Evolutionary conservation across 2,888 invertebrate genomes (phyloP), one percentile per base, ranked within the genome.

Genomic region (Drosophila austrosaltans): DNA sequence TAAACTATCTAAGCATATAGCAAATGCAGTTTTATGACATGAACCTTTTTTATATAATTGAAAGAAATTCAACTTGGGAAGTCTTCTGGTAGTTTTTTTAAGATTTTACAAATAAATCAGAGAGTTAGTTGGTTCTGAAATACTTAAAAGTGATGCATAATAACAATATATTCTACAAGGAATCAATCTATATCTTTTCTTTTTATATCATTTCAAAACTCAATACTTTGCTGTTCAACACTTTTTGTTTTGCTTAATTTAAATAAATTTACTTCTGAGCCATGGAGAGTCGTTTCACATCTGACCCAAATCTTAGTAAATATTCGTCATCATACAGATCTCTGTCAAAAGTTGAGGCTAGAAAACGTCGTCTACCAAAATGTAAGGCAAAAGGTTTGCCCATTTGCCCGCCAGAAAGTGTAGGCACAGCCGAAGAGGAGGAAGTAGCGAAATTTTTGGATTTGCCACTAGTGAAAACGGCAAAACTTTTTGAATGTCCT

Each of bases 401-500:
- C 8, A 8, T 28, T 6, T 59, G 59, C 16, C 3, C 22, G 3
- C 16, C 28, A 42, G 59, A 8, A 28, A 25, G 6, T 10, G 40
- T 40, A 25, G 6, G 8, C 6, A 2, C 1, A 10, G 42, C 12
- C n/a, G 42, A 48, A 12, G 48, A 2, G 2, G 12, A 25, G 12
- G 12, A 1, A 2, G 3, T 7, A 48, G 1, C 22, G 0, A 48
- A 10, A 48, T 59, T 16, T 59, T 28, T 68, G 3, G 32, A 40
- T 6, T 42, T 10, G 0, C 66, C 70, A 0, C 2, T 28, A 0
- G 64, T 48, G 0, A 16, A 1, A 1, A 69, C 36, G 12, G 68
- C 25, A 0, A 0, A 80, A 20, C 8, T 53, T 1, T 77, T 65
- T 20, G 61, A 66, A 8, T 66, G 78, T 48, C 6, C 42, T 28